Conservation (phyloP, 1,140 invertebrate genomes). For the Tetramorium parvispinum region DNA sequence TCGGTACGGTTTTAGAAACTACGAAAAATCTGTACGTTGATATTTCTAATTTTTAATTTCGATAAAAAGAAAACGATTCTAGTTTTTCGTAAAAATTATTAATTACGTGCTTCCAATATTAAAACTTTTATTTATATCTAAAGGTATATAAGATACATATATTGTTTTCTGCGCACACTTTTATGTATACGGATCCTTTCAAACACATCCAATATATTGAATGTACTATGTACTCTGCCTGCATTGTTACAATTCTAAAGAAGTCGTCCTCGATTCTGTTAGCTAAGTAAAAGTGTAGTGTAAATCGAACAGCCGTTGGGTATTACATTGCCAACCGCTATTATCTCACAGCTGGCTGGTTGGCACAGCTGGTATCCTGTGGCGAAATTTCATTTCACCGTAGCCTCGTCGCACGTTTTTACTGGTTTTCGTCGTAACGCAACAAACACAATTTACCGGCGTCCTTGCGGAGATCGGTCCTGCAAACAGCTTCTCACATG, state of each 20-base stretch:
- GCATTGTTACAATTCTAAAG: conserved; percentile 36
- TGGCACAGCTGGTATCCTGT: conserved; percentile 41
- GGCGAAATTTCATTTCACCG: conserved; percentile 51
- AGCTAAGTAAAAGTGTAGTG: conserved; percentile 33
- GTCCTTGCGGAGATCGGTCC: neutral
- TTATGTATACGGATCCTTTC: neutral
- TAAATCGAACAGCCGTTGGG: conserved; percentile 45
- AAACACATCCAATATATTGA: neutral
- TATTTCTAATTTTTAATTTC: neutral
- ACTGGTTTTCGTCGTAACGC: conserved; percentile 20
- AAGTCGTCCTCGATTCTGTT: conserved; percentile 27
- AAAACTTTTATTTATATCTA: neutral
- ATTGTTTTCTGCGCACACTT: conserved; percentile 1
- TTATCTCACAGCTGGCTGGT: conserved; percentile 50
- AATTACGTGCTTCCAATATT: neutral
- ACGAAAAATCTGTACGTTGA: neutral
- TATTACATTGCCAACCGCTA: conserved; percentile 51
- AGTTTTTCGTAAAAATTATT: neutral
- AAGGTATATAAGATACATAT: neutral
- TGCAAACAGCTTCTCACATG: neutral
- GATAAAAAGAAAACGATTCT: neutral
- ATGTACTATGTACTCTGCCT: neutral
- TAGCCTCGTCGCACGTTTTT: conserved; percentile 41
- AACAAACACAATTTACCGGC: conserved; percentile 48
- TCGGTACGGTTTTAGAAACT: neutral